These are phyloP conservation scores for Neoseiulus cucumeris DNA, from an alignment of 1,140 invertebrate species.

Conservation along the genomic window DNA sequence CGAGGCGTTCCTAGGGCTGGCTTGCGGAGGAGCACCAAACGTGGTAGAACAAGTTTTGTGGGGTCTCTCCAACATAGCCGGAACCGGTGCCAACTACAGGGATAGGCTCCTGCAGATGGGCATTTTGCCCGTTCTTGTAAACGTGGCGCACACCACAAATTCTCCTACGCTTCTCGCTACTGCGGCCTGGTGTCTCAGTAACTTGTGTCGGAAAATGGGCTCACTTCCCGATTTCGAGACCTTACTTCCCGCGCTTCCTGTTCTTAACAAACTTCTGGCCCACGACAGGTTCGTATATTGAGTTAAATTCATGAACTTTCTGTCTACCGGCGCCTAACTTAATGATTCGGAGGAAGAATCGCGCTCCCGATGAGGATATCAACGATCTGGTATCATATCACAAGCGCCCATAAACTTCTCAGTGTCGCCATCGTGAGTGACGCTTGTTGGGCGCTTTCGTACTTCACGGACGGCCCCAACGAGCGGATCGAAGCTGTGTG, in stretches of 20 bases:
- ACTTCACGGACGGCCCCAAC: slow-evolving; percentile 80
- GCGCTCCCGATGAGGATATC: too few relatives aligned
- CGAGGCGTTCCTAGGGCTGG: slow-evolving; percentile 51
- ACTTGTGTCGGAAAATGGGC: slow-evolving; percentile 27
- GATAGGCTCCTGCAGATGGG: slow-evolving; percentile 41
- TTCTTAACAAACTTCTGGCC: neutral
- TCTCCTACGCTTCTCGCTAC: slow-evolving; percentile 22
- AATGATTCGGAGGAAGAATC: too few relatives aligned
- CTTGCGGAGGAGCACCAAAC: slow-evolving; percentile 47
- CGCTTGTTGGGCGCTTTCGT: slow-evolving; percentile 89
- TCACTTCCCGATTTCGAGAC: slow-evolving; percentile 18
- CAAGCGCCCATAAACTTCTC: too few relatives aligned
- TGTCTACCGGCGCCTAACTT: too few relatives aligned
- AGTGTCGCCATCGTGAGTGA: slow-evolving; percentile 34
- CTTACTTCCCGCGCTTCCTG: neutral
- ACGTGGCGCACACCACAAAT: neutral
- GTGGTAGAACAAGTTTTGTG: slow-evolving; percentile 88
- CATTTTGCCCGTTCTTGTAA: slow-evolving; percentile 25
- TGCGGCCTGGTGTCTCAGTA: slow-evolving; percentile 29
- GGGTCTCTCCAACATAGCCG: slow-evolving; percentile 91
- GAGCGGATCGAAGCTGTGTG: slow-evolving; percentile 66
- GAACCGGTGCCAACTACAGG: slow-evolving; percentile 48
- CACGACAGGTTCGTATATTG: neutral
- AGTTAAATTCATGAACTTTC: too few relatives aligned
- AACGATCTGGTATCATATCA: too few relatives aligned